These are phyloP conservation scores for Apolygus lucorum DNA, from an alignment of 1,140 invertebrate genomes.

Conservation along the genomic window DNA sequence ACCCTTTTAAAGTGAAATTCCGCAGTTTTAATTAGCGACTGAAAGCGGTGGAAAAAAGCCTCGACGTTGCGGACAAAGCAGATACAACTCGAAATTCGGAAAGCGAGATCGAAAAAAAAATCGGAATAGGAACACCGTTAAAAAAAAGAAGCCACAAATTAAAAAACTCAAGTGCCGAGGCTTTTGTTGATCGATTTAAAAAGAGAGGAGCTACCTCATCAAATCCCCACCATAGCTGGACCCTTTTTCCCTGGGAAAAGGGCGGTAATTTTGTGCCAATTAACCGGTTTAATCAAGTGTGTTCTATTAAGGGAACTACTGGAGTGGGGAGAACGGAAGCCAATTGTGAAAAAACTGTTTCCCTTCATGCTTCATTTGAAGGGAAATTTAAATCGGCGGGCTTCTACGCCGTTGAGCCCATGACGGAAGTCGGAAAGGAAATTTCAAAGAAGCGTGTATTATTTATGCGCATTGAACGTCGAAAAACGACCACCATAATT, in stretches of 20 bases:
- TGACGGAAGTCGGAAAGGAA: too few species aligned
- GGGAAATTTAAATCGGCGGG: too few species aligned
- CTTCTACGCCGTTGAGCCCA: too few species aligned
- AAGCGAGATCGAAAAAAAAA: neutral
- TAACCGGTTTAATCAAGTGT: constrained; percentile 24
- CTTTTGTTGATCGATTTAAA: constrained; percentile 23
- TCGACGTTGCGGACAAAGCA: neutral
- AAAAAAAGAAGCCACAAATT: constrained; percentile 23
- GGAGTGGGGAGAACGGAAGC: neutral
- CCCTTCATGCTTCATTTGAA: constrained; percentile 11
- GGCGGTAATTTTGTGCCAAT: constrained; percentile 20
- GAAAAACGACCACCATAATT: too few species aligned
- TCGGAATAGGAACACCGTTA: neutral
- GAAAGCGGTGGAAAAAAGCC: neutral
- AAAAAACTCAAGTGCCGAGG: constrained; percentile 21
- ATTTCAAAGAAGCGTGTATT: too few species aligned
- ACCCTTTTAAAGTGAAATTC: neutral
- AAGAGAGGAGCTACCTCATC: constrained; percentile 10
- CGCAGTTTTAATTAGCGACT: constrained; percentile 8
- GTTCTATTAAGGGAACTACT: constrained; percentile 17
- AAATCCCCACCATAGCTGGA: neutral
- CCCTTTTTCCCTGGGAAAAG: neutral
- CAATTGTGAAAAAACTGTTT: constrained; percentile 23
- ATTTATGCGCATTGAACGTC: too few species aligned
- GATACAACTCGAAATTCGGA: neutral